Evolutionary conservation across 2,888 invertebrate species (phyloP), one percentile per base, ranked within the genome.

Genomic region (Cylloceria caligata): DNA sequence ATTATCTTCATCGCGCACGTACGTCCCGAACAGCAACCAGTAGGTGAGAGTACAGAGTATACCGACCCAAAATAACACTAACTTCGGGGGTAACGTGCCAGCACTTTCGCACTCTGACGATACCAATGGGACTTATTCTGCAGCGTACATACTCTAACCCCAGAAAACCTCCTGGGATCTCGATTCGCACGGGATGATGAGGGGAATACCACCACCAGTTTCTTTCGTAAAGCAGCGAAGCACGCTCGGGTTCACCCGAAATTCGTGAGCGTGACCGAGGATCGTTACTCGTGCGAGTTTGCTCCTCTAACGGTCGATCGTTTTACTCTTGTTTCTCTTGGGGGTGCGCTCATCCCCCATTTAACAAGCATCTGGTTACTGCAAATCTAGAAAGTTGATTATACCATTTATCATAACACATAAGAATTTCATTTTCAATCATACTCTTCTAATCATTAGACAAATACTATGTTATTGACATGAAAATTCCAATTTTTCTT

Each of bases 101-200:
- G 71, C 34, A 47, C 71, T 65, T 71, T 71, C 78, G 57, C 60
- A 69, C 68, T 65, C 27, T 76, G 79, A 83, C 69, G 83, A 83
- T 67, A 67, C 81, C 83, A 73, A 76, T 81, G 84, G 81, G 80
- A 84, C 81, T 84, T 83, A 81, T 77, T 71, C 79, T 42, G 52
- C 52, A 36, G 49, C 64, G 64, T 69, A 62, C 36, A 55, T 30
- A 42, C 68, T 68, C 49, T 55, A 60, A 39, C 24, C 30, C 52
- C 19, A 11, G 3, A n/a, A 9, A 30, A 74, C 16, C 74, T 60
- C 68, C 42, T 24, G 74, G 68, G 74, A 74, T 2, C 24, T 55
- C 39, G 34, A 67, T 45, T 68, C 27, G 74, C 9, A 13, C 27
- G 74, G 74, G 36, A 65, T 39, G 67, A 71, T 45, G 75, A 80